Base-by-base conservation (phyloP, 2,888 invertebrate genomes). In the Melangyna quadrimaculata region DNA sequence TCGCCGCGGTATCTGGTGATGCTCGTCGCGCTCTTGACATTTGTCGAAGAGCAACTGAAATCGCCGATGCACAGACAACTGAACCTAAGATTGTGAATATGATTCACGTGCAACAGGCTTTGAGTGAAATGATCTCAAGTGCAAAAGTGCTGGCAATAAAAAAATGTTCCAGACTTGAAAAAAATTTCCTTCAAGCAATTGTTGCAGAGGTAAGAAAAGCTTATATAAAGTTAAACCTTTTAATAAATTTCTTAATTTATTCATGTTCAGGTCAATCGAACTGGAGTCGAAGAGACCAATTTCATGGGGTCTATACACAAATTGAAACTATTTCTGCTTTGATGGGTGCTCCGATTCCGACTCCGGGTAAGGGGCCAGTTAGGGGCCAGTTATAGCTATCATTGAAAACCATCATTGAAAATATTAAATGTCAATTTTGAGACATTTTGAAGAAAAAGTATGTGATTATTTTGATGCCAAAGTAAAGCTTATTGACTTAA, bases 1-100 rank as follows among this genome's bases (percentile, higher is more conserved):
- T 99, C 5, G 99, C 99, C 0, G 97, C 98, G 0, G 96, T 99
- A 0, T 99, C 98, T 0, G 99, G 99, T 0, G 99, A 99, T 93
- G 98, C 98, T 0, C 94, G 99, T 1, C 94, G 99, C 71, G 99
- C 99, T 0, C 92, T 99, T n/a, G 98, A 99, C 87, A 96, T 99
- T 69, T 98, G 99, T 89, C 93, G 97, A 0, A 94, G 98, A 35
- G 96, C 99, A 1, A 95, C 97, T 0, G 99, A 99, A 93, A 94
- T 98, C 45, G 97, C 97, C 0, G 95, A 95, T 89, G 87, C 88
- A 2, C 87, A 32, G 88, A 90, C 8, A 57, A 89, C 0, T 70
- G 87, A 59, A 43, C 69, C 74, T n/a, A 84, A 79, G 72, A 90
- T 93, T 71, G 96, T 97, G 0, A 93, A 93, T 8, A 95, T 97